These are phyloP conservation scores for Crossocerus cetratus DNA, from an alignment of 2,888 invertebrate genomes.

Conservation along the genomic window DNA sequence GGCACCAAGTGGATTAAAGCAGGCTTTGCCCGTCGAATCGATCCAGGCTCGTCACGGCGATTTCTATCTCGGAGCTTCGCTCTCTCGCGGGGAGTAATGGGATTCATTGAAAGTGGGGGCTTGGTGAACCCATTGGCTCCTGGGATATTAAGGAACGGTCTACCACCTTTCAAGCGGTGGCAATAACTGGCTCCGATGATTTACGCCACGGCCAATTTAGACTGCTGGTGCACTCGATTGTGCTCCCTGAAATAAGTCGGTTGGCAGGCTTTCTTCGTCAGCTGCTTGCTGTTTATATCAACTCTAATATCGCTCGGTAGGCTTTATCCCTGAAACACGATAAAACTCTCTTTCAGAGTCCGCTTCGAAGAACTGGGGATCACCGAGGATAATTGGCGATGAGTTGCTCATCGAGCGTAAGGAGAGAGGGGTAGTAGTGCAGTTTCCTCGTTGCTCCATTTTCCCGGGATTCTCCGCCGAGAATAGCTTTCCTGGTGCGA, in stretches of 20 bases:
- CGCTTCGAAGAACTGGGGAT: no score
- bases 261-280: slow-evolving; percentile 40
- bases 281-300: slow-evolving; percentile 36
- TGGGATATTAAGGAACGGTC: slow-evolving; percentile 13
- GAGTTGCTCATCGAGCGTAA: no score
- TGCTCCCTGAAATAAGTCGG: slow-evolving; percentile 44
- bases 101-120: no score
- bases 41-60: no score
- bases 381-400: no score
- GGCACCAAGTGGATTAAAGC: no score
- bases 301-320: background rate
- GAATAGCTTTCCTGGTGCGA: background rate
- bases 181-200: slow-evolving; percentile 47
- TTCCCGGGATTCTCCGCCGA: background rate
- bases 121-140: no score
- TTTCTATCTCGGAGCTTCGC: no score
- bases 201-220: slow-evolving; percentile 56
- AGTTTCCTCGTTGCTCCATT: background rate
- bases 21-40: no score
- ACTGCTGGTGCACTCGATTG: slow-evolving; percentile 35
- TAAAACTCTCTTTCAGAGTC: no score
- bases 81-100: no score
- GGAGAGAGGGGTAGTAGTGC: background rate
- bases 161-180: slow-evolving; percentile 27
- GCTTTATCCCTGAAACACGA: background rate